A percentile compares a stretch with the other conserved stretches of the same genome.
phyloP scores from a whole-genome alignment of 2,797 vertebrate species.

The Catharus ustulatus region DNA sequence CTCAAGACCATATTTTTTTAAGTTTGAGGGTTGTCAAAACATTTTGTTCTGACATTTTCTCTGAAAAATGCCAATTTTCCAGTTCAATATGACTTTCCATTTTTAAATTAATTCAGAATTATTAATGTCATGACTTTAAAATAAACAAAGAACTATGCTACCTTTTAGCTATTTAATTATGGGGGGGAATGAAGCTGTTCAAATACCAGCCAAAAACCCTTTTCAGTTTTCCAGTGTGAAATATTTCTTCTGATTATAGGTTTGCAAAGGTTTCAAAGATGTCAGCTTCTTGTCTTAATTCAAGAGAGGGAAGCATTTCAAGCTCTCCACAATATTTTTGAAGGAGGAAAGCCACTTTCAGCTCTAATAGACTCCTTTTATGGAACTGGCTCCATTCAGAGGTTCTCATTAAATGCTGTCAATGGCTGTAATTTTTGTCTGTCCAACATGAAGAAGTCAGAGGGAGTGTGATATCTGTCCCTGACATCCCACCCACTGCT shows the following conservation, averaged over 20 bases:
- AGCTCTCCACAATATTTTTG: background rate
- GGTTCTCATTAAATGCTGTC: background rate
- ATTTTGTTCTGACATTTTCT: constrained; percentile 57
- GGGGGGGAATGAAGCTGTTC: background rate
- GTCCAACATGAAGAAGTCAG: background rate
- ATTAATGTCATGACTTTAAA: constrained; percentile 32
- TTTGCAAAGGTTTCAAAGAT: constrained; percentile 48
- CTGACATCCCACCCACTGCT: background rate
- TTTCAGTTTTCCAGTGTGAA: background rate
- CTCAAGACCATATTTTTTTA: constrained; percentile 25
- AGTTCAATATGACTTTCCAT: background rate
- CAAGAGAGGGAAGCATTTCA: constrained; percentile 11
- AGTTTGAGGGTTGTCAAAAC: constrained; percentile 48
- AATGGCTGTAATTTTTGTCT: background rate
- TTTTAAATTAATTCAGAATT: constrained; percentile 30
- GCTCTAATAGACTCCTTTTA: constrained; percentile 12
- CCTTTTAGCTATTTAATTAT: constrained; percentile 51
- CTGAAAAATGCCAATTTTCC: constrained; percentile 49
- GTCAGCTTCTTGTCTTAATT: constrained; percentile 46
- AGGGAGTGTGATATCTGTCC: background rate
- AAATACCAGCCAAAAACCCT: background rate
- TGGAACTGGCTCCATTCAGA: background rate
- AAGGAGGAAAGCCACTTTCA: constrained; percentile 4
- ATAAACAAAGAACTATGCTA: constrained; percentile 31
- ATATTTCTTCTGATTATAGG: constrained; percentile 39